Conservation (phyloP, 2,113 vertebrate species). For the Podilymbus podiceps region DNA sequence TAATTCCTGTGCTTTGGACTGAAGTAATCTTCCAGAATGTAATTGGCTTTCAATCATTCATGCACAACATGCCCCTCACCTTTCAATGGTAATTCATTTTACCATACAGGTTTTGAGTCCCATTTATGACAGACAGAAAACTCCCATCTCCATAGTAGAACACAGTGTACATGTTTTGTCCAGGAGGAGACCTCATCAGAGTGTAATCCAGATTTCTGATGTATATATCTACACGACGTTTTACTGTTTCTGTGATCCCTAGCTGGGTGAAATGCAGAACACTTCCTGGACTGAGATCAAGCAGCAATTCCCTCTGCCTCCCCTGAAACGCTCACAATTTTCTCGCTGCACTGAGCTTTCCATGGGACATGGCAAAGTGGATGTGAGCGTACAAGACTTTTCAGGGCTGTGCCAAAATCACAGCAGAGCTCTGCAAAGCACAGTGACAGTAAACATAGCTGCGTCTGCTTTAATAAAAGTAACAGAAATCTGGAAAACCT, state of each 20-base stretch:
- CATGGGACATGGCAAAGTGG: background rate
- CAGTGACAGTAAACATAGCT: background rate
- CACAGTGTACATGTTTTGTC: background rate
- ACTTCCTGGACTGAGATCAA: background rate
- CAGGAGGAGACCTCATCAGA: background rate
- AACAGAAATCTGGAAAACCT: background rate
- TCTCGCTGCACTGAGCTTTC: background rate
- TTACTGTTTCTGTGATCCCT: background rate
- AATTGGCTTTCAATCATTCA: slow-evolving; percentile 59
- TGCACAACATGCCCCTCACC: slow-evolving; percentile 34
- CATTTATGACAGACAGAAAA: background rate
- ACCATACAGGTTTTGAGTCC: background rate
- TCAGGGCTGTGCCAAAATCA: background rate
- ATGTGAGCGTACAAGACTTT: background rate
- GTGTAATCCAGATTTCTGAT: background rate
- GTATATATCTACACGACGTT: background rate
- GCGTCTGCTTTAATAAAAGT: background rate
- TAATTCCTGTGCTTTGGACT: slow-evolving; percentile 58
- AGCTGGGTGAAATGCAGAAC: background rate
- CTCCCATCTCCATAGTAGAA: background rate
- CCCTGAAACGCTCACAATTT: background rate
- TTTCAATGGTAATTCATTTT: slow-evolving; percentile 54
- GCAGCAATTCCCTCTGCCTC: background rate
- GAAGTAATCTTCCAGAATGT: slow-evolving; percentile 57
- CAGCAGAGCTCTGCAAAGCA: background rate